Base-by-base conservation (phyloP, 2,113 vertebrate species). In the Salvelinus sp. region DNA sequence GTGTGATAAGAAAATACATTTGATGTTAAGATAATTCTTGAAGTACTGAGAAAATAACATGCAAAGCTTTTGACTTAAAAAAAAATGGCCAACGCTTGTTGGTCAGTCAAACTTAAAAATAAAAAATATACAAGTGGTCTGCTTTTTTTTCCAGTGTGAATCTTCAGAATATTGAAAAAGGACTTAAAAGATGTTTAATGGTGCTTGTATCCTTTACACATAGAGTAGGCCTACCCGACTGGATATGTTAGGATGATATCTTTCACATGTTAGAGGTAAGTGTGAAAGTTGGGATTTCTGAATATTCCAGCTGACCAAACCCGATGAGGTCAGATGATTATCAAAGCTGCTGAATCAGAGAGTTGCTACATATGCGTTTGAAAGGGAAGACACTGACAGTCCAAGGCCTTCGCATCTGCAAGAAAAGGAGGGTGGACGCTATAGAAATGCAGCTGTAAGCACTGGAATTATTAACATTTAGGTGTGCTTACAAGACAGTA, bases 311-410 rank as follows among this genome's bases (percentile, higher is more conserved):
- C 83, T 83, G 79, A 85, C 85, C 86, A 88, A 92, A 91, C 88
- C 69, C 87, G 85, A 90, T 91, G 87, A 91, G 91, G 91, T 92
- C 88, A 92, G 89, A 93, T 92, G 89, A 92, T 94, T 91, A 93
- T 92, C 83, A 91, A 90, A 92, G 88, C 85, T 91, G 90, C 91
- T 93, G 90, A 92, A 92, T 84, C 92, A 91, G 90, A 92, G 91
- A 90, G 75, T n/a, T 69, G 44, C 44, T 83, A 74, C 67, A 70
- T 89, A 75, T 64, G 82, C 58, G 87, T 89, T 91, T 85, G 72
- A 75, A 90, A 86, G 88, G 84, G 86, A 88, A 87, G 88, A 88
- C 86, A 90, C 87, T 89, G 91, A 90, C 89, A 92, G 89, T 92
- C 91, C 88, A 89, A 92, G 91, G 91, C 91, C 88, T 90, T 88